phyloP scores from a whole-genome alignment of 2,797 vertebrate genomes.

The Megaceryle alcyon region DNA sequence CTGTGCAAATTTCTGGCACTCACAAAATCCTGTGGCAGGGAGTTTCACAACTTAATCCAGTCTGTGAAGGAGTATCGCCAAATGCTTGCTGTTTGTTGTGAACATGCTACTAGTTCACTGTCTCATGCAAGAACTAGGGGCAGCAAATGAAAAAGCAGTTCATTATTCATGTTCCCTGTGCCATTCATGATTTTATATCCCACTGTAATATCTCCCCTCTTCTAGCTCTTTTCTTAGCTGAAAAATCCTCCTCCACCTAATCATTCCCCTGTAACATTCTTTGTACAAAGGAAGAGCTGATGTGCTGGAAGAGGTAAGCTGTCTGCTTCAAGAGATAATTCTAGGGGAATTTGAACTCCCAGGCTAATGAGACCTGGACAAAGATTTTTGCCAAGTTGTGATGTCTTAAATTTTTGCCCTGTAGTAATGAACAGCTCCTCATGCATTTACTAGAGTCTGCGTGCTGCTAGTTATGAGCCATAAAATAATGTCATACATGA shows the following conservation, averaged over 20 bases:
- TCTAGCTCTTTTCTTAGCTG: not conserved
- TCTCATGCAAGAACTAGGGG: not conserved
- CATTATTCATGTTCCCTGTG: not conserved
- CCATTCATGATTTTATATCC: not conserved
- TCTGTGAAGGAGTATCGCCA: not conserved
- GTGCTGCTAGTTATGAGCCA: not conserved
- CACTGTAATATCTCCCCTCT: not conserved
- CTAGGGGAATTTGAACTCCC: constrained; percentile 5
- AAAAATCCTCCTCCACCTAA: not conserved
- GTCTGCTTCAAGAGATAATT: constrained; percentile 26
- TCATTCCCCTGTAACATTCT: not conserved
- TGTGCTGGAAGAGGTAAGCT: not conserved
- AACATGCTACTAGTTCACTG: not conserved
- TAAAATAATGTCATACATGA: not conserved
- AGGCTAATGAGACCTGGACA: constrained; percentile 41
- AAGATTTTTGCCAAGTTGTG: constrained; percentile 44
- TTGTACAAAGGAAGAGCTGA: not conserved
- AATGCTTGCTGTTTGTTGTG: not conserved
- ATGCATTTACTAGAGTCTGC: not conserved
- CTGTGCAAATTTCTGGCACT: not conserved
- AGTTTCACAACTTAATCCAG: not conserved
- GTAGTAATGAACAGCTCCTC: not conserved
- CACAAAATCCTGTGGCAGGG: not conserved
- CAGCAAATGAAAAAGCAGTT: not conserved
- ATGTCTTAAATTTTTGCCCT: constrained; percentile 36